Base-by-base conservation (phyloP, 1,140 invertebrate genomes). In the Cydia fagiglandana region DNA sequence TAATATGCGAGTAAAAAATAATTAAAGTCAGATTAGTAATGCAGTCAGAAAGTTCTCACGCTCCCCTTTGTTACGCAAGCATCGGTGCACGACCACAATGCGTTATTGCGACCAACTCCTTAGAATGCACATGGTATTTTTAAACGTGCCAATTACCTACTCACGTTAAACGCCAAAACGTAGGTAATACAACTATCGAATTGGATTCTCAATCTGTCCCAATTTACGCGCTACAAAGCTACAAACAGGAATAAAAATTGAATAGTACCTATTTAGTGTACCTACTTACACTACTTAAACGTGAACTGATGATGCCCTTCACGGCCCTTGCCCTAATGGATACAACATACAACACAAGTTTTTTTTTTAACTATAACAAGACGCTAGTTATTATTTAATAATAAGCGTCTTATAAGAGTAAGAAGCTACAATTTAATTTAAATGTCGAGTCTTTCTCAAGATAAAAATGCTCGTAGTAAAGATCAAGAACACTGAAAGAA, bases 1-100 rank as follows among this genome's bases (percentile, higher is more conserved):
- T 38, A 34, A 45, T 70, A 38, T 41, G 66, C 66, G 34, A 30
- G 28, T 68, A 70, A 70, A 38, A 70, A 70, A 70, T 10, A 70
- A 70, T 70, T 38, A 41, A 41, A 70, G n/a, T 41, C 0, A 15
- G 9, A 70, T 70, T 70, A 70, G 66, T 45, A 70, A 70, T 70
- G 38, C 30, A 38, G 34, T 17, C 66, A 10, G 15, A n/a, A 13
- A 70, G 30, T 68, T 70, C 66, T 41, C 66, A 70, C 66, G 66
- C 66, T 70, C 66, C 66, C 66, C 66, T 70, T 70, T 70, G 66
- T 70, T 70, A 24, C 66, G n/a, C 66, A 38, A 38, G 66, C 66
- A 38, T 41, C 66, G 66, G 66, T 45, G 66, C 66, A 70, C 66
- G 66, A 70, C 66, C 66, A 38, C 66, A 61, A 61, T 61, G 56